phyloP scores from a whole-genome alignment of 1,140 invertebrate genomes.

The Leptoteleia sp. region DNA sequence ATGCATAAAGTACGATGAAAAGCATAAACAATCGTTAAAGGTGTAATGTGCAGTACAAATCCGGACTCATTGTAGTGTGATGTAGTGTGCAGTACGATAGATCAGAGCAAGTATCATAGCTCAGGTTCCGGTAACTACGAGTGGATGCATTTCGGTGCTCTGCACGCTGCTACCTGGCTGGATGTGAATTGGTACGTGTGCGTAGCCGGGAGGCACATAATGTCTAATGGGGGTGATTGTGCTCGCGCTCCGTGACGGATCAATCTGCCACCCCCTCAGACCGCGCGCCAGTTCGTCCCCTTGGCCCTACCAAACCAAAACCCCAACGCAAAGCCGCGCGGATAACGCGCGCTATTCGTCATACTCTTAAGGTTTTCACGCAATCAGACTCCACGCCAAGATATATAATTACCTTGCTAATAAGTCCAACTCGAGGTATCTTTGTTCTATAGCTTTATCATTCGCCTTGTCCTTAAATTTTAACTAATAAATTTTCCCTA shows the following conservation, averaged over 20 bases:
- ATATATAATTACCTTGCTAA: no score
- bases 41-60: conserved; percentile 57
- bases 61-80: conserved; percentile 65
- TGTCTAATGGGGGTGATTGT: conserved; percentile 81
- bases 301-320: conserved; percentile 67
- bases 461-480: no score
- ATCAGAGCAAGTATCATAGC: conserved; percentile 76
- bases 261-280: conserved; percentile 79
- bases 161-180: conserved; percentile 60
- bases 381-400: no score
- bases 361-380: no score
- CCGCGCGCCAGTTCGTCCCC: conserved; percentile 63
- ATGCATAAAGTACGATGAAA: no score
- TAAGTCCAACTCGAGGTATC: no score
- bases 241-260: conserved; percentile 80
- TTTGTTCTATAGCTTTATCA: no score
- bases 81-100: conserved; percentile 66
- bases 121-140: conserved; percentile 69
- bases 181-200: conserved; percentile 64
- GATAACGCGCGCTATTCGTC: conserved; percentile 9
- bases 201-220: conserved; percentile 76
- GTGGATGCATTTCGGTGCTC: conserved; percentile 74
- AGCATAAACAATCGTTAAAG: conserved; percentile 62
- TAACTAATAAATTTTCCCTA: no score
- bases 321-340: conserved; percentile 67